A percentile compares a stretch with the other conserved stretches of the same genome.
Conservation (phyloP, 2,113 vertebrate genomes). For the Trogon melanurus region DNA sequence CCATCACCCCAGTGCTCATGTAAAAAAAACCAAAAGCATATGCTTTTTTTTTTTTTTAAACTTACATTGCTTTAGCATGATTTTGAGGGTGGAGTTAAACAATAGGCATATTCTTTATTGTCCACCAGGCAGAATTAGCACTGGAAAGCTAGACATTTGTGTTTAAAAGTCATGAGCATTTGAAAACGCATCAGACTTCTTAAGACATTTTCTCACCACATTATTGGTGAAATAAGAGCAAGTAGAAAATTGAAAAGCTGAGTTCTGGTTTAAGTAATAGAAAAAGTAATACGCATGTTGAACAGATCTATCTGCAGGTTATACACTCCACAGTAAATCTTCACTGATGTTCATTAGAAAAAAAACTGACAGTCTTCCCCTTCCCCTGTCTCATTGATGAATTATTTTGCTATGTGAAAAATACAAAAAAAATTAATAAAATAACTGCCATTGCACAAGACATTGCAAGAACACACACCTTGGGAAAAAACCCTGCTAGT, state of each 20-base stretch:
- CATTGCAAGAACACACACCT: background rate
- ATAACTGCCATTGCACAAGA: background rate
- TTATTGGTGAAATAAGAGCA: background rate
- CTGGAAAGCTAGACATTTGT: background rate
- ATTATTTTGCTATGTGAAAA: background rate
- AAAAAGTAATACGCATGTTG: fast-evolving
- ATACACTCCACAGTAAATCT: background rate
- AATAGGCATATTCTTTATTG: background rate
- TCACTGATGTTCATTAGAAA: background rate
- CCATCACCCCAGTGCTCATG: background rate
- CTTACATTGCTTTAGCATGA: background rate
- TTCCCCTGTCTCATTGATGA: background rate
- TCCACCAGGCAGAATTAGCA: background rate
- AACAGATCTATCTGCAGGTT: background rate
- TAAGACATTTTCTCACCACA: background rate
- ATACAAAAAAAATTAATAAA: background rate
- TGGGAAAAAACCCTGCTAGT: background rate
- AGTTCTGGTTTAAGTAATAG: background rate
- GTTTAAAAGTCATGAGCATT: background rate
- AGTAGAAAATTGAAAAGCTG: background rate
- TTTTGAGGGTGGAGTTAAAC: background rate
- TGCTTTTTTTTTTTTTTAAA: background rate
- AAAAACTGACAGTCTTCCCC: background rate
- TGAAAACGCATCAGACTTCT: background rate
- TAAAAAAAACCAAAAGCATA: background rate